Base-by-base conservation (phyloP, 2,797 vertebrate species). In the Lepidocolaptes lacrymiger region DNA sequence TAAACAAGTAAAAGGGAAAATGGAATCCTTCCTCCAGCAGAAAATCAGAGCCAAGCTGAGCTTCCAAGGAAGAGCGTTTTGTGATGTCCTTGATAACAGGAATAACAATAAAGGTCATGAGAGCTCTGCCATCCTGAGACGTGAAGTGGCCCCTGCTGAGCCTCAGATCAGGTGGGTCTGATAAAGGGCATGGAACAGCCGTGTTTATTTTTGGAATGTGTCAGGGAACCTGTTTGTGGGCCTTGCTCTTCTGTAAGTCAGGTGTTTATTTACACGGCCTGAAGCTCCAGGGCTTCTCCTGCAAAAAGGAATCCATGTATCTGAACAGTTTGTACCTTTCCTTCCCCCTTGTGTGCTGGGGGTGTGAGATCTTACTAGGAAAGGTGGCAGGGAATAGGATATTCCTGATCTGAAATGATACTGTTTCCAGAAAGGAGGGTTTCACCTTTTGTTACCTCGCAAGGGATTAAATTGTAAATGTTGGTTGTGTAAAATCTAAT, bases 31-130 rank as follows among this genome's bases (percentile, higher is more conserved):
- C 28, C 64, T 85, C 59, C 59, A 56, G 71, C 19, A 83, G 61
- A 71, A 91, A 87, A 93, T 39, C 64, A 56, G 91, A 89, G 72
- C 39, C 34, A n/a, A 39, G 14, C 1, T 22, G 72, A 39, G 55
- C 68, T 92, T 92, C 67, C 43, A 51, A 68, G 64, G 61, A 87
- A 56, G 56, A 43, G 20, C 2, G 0, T 41, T 77, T 71, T 69
- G 46, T 56, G 79, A 93, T 91, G 72, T 91, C 55, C 63, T 83
- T 71, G 91, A 89, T 95, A 93, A 91, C 30, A 37, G 39, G 3
- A 54, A 28, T 26, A 89, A 96, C 84, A 94, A 82, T 89, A 80
- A 89, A 89, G 78, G 94, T 95, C 82, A 71, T 0, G 21, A 71
- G 88, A 80, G 78, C 72, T 88, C 67, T 71, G 81, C 43, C 41